These are phyloP conservation scores for Eristalinus sepulchralis DNA, from an alignment of 2,888 invertebrate species.

Conservation along the genomic window DNA sequence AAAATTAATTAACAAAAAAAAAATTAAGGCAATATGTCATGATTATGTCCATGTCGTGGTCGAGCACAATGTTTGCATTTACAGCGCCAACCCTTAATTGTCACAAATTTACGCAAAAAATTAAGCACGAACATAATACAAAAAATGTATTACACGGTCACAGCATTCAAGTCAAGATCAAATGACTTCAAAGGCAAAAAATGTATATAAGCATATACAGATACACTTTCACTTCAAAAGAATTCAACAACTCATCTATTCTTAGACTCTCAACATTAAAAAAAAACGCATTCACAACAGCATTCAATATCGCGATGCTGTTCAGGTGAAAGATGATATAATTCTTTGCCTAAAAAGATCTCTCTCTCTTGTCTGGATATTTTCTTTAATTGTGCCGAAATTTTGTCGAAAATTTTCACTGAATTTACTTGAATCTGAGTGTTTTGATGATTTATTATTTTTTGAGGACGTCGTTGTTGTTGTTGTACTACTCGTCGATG, in stretches of 20 bases:
- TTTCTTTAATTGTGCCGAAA: background rate
- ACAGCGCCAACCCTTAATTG: background rate
- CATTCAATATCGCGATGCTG: background rate
- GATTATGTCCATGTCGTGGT: too few species aligned
- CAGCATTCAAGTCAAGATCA: conserved; percentile 59
- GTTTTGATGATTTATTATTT: conserved; percentile 73
- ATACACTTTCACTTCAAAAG: conserved; percentile 65
- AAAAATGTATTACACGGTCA: conserved; percentile 49
- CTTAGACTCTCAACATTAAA: conserved; percentile 22
- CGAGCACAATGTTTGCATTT: background rate
- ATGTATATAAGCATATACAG: background rate
- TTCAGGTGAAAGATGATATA: background rate
- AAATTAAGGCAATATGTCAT: background rate
- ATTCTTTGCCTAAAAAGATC: background rate
- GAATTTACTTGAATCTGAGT: conserved; percentile 79
- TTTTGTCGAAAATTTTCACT: background rate
- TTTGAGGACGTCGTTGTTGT: conserved; percentile 73
- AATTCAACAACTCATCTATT: conserved; percentile 49
- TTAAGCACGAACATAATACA: background rate
- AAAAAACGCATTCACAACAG: background rate
- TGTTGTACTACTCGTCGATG: conserved; percentile 13
- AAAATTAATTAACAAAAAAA: background rate
- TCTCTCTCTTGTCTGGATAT: conserved; percentile 30
- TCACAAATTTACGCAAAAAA: background rate
- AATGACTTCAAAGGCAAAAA: conserved; percentile 28